Evolutionary conservation across 2,797 vertebrate species (phyloP).

Genomic region (Chiloscyllium punctatum): DNA sequence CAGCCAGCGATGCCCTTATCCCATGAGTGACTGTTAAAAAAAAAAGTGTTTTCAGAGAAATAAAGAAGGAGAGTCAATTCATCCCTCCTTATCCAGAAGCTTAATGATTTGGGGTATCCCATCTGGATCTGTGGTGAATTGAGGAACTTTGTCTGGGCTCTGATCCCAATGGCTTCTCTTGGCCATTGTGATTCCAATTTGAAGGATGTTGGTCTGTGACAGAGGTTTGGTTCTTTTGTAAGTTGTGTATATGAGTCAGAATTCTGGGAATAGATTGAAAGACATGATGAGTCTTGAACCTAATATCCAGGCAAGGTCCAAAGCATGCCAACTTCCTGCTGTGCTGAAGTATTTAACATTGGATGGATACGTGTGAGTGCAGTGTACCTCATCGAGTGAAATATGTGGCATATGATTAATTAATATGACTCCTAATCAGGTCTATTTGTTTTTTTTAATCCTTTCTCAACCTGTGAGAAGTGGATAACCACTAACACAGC

Average conservation of each 20-base stretch:
- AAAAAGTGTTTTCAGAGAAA: too few species aligned
- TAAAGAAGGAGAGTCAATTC: too few species aligned
- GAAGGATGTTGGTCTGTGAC: not conserved
- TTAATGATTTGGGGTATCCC: too few species aligned
- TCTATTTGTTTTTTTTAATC: not conserved
- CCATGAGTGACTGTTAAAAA: too few species aligned
- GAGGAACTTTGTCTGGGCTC: too few species aligned
- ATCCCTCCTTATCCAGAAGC: too few species aligned
- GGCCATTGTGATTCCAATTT: not conserved
- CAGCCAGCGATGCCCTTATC: too few species aligned
- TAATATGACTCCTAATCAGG: not conserved
- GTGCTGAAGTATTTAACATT: not conserved
- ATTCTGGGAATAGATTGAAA: not conserved
- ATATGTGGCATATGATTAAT: constrained; percentile 11
- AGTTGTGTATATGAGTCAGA: not conserved
- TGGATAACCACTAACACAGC: not conserved
- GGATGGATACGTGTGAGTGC: not conserved
- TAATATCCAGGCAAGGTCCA: not conserved
- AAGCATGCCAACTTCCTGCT: not conserved
- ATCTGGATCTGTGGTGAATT: too few species aligned
- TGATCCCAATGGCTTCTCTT: too few species aligned
- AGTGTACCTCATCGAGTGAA: not conserved
- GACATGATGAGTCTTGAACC: not conserved
- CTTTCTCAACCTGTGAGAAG: not conserved
- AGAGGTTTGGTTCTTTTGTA: not conserved